Conservation (phyloP, 2,797 vertebrate genomes). For the Pogonophryne albipinna region DNA sequence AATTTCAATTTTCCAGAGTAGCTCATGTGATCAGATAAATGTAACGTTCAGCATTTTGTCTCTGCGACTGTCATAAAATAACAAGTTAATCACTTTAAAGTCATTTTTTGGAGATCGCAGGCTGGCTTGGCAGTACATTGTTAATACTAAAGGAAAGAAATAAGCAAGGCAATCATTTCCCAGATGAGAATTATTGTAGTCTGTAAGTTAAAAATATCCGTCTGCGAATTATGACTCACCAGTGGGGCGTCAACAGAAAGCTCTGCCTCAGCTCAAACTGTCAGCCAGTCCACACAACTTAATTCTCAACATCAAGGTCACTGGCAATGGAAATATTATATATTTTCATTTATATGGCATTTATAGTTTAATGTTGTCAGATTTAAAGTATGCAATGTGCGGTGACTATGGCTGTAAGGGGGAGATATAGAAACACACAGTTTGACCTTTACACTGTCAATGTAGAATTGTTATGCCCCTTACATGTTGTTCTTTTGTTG, state of each 20-base stretch:
- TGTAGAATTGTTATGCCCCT: not conserved
- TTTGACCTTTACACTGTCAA: constrained; percentile 30
- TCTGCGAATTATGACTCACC: constrained; percentile 66
- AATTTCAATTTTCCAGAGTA: constrained; percentile 13
- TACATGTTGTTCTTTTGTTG: not conserved
- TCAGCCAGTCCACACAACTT: constrained; percentile 52
- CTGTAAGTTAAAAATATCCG: constrained; percentile 70
- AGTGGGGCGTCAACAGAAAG: constrained; percentile 65
- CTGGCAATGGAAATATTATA: constrained; percentile 45
- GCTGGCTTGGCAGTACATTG: constrained; percentile 6
- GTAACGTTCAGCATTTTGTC: constrained; percentile 10
- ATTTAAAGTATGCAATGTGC: constrained; percentile 18
- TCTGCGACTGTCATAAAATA: constrained; percentile 25
- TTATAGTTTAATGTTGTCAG: constrained; percentile 38
- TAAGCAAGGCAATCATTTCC: constrained; percentile 47
- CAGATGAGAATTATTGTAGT: constrained; percentile 60
- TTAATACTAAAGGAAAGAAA: constrained; percentile 40
- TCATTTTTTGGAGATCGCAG: constrained; percentile 10
- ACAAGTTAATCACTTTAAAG: constrained; percentile 14
- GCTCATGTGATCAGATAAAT: constrained; percentile 17
- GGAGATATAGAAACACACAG: not conserved
- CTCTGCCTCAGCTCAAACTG: constrained; percentile 64
- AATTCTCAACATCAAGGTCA: constrained; percentile 66
- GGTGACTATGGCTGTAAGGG: not conserved
- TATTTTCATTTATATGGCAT: constrained; percentile 41